phyloP scores from a whole-genome alignment of 2,113 vertebrate genomes.

The Terrapene triunguis region DNA sequence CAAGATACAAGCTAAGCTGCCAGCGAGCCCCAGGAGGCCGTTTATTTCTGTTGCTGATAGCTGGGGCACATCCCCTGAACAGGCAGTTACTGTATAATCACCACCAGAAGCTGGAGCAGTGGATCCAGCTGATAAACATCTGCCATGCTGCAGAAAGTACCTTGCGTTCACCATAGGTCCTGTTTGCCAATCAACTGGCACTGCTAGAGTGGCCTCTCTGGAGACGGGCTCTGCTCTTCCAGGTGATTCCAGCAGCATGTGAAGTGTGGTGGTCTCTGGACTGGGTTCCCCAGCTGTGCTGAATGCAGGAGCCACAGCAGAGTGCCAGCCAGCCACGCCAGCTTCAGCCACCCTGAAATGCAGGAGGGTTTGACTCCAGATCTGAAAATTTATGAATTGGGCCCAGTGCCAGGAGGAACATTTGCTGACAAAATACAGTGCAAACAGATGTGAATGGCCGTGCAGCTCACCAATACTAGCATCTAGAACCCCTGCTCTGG shows the following conservation, averaged over 20 bases:
- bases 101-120: neutral
- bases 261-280: neutral
- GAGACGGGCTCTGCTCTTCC: neutral
- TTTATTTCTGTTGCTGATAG: neutral
- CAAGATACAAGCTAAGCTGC: neutral
- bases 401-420: neutral
- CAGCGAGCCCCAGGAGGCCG: neutral
- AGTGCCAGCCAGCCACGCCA: too few relatives aligned
- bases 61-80: neutral
- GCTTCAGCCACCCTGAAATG: too few relatives aligned
- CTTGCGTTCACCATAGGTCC: neutral
- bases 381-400: neutral
- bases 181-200: neutral
- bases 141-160: neutral
- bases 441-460: neutral
- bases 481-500: neutral
- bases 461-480: neutral
- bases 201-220: neutral
- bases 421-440: neutral
- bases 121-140: neutral
- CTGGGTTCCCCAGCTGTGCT: neutral
- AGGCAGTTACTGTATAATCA: neutral
- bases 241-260: neutral
- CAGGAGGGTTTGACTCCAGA: neutral
- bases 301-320: neutral